phyloP scores from a whole-genome alignment of 2,113 vertebrate genomes.

The Chaenogobius annularis region DNA sequence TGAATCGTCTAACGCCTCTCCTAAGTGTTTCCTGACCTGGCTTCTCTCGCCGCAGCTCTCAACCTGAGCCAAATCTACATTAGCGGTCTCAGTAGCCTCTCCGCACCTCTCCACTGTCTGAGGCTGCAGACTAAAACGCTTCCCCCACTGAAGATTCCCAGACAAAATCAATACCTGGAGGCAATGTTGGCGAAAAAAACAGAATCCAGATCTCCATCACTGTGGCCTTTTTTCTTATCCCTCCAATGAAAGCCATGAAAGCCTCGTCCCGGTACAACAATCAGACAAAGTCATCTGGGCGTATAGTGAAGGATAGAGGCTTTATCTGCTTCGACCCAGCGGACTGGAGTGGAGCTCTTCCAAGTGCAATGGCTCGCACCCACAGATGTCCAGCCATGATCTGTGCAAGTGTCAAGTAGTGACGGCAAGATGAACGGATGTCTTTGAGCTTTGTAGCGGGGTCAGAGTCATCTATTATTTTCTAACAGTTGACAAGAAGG shows the following conservation, averaged over 20 bases:
- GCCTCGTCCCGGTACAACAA: conserved; percentile 46
- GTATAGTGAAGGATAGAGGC: conserved; percentile 56
- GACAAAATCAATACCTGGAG: conserved; percentile 77
- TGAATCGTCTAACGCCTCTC: conserved; percentile 35
- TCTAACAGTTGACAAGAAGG: background rate
- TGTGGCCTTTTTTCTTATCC: conserved; percentile 66
- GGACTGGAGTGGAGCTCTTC: conserved; percentile 29
- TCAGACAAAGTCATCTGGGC: conserved; percentile 66
- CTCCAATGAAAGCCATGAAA: conserved; percentile 65
- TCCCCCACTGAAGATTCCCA: conserved; percentile 72
- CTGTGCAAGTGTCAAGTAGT: conserved; percentile 7
- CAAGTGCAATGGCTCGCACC: conserved; percentile 44
- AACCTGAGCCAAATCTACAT: conserved; percentile 56
- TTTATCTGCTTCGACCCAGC: conserved; percentile 40
- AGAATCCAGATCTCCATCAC: conserved; percentile 69
- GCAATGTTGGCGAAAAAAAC: conserved; percentile 61
- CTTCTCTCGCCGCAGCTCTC: conserved; percentile 29
- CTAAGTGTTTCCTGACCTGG: conserved; percentile 42
- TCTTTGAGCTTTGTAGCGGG: conserved; percentile 7
- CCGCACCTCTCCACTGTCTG: conserved; percentile 52
- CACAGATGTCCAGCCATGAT: conserved; percentile 23
- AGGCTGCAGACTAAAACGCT: conserved; percentile 66
- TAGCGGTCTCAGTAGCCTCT: conserved; percentile 55
- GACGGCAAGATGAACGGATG: conserved; percentile 1
- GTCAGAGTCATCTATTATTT: background rate